phyloP scores from a whole-genome alignment of 2,888 invertebrate species.

The Heliconius aoede region DNA sequence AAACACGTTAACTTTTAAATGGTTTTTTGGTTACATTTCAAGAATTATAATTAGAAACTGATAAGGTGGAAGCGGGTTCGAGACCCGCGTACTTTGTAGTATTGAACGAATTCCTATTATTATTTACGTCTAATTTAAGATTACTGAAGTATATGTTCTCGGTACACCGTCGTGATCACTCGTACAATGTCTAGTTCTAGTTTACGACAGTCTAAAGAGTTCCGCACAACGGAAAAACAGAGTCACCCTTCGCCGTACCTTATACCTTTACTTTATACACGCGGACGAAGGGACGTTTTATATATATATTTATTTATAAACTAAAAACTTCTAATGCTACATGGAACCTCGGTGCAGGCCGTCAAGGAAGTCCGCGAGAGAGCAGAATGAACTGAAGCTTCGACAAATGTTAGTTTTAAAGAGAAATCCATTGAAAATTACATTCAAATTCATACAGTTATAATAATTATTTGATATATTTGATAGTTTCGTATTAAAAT shows the following conservation, averaged over 20 bases:
- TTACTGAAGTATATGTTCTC: constrained; percentile 26
- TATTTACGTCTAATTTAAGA: neutral
- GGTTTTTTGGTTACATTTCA: constrained; percentile 18
- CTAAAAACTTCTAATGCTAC: constrained; percentile 69
- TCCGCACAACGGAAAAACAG: constrained; percentile 82
- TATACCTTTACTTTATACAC: constrained; percentile 72
- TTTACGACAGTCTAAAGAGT: constrained; percentile 81
- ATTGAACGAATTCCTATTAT: neutral
- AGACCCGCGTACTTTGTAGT: neutral
- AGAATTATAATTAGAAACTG: neutral
- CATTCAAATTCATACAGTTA: constrained; percentile 14
- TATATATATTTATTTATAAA: constrained; percentile 52
- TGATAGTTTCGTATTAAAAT: constrained; percentile 7
- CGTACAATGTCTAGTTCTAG: constrained; percentile 76
- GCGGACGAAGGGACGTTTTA: constrained; percentile 66
- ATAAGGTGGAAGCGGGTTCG: constrained; percentile 1
- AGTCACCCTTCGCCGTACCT: constrained; percentile 70
- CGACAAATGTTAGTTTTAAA: constrained; percentile 3
- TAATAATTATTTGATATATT: constrained; percentile 15
- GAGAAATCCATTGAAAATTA: constrained; percentile 12
- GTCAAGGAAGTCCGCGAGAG: constrained; percentile 56
- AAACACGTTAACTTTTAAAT: neutral
- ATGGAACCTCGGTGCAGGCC: constrained; percentile 79
- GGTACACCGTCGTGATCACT: constrained; percentile 69
- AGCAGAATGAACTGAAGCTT: constrained; percentile 55